Evolutionary conservation across 2,113 vertebrate species (phyloP), one percentile per base, ranked within the genome.

Genomic region (Barbus barbus): DNA sequence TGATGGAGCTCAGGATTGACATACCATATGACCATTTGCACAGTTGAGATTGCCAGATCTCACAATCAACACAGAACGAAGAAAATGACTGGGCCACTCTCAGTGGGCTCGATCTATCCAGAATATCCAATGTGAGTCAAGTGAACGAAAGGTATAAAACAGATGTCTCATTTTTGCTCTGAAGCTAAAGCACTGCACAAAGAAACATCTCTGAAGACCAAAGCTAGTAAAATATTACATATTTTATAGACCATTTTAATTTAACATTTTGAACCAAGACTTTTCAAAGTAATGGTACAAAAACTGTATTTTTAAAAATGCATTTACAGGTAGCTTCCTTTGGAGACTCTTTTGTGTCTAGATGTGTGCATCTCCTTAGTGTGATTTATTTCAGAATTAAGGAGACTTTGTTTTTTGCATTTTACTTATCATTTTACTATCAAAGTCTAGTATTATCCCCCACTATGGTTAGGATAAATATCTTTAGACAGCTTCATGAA

Each of bases 31-130:
- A n/a, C n/a, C n/a, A n/a, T 72, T 38, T 72, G 14, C 24, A 78
- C 36, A 82, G 77, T 86, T 88, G n/a, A 78, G 36, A 33, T 65
- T 83, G 87, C 63, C 9, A 44, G 41, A 44, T 44, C 76, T n/a
- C 60, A 28, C n/a, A 76, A 78, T 53, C 41, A 51, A 86, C 44
- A 67, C 72, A 86, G 31, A 33, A 36, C 1, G 16, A 20, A 71
- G 78, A 44, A 83, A 75, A 78, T 77, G 86, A 78, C 85, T 83
- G 60, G 13, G 11, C 58, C 13, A 16, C 7, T 63, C 1, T 24
- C 56, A 36, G 46, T 79, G 65, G 31, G n/a, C n/a, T 24, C n/a
- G 72, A 36, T 48, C 5, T 53, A 14, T 24, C 9, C 26, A 76
- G 48, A 33, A 4, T 53, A 20, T 53, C 26, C 26, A 53, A 0